phyloP scores from a whole-genome alignment of 2,113 vertebrate species.

The Collichthys lucidus region DNA sequence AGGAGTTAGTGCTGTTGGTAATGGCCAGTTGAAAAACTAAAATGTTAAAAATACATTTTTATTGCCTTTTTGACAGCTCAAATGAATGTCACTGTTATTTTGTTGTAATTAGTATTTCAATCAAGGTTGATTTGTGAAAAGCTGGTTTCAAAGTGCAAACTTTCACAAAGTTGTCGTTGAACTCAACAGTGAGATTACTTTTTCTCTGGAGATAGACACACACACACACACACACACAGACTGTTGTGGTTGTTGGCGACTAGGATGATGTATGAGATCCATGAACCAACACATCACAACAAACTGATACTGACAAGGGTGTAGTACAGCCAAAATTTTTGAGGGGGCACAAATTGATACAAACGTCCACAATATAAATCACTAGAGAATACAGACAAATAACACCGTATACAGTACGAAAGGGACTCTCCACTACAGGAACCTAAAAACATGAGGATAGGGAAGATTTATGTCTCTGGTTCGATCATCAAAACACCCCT shows the following conservation, averaged over 20 bases:
- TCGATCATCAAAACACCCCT: constrained; percentile 29
- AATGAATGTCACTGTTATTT: background rate
- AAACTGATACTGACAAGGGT: constrained; percentile 49
- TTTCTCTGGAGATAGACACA: constrained; percentile 10
- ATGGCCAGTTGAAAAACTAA: background rate
- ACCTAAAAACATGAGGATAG: background rate
- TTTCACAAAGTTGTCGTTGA: background rate
- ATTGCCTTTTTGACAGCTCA: background rate
- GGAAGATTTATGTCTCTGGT: background rate
- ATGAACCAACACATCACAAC: constrained; percentile 50
- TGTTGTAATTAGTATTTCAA: background rate
- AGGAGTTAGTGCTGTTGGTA: background rate
- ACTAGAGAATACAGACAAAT: constrained; percentile 29
- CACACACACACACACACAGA: background rate
- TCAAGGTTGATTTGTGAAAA: background rate
- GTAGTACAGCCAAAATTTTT: constrained; percentile 33
- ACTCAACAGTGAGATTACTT: constrained; percentile 18
- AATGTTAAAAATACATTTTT: background rate
- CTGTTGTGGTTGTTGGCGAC: constrained; percentile 25
- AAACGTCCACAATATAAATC: constrained; percentile 48
- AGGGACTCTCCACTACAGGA: constrained; percentile 15
- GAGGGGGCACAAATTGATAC: constrained; percentile 50
- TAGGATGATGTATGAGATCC: constrained; percentile 49
- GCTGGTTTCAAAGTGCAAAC: background rate
- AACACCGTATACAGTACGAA: constrained; percentile 10